Evolutionary conservation across 2,888 invertebrate species (phyloP).

Genomic region (Amphipoea oculea): DNA sequence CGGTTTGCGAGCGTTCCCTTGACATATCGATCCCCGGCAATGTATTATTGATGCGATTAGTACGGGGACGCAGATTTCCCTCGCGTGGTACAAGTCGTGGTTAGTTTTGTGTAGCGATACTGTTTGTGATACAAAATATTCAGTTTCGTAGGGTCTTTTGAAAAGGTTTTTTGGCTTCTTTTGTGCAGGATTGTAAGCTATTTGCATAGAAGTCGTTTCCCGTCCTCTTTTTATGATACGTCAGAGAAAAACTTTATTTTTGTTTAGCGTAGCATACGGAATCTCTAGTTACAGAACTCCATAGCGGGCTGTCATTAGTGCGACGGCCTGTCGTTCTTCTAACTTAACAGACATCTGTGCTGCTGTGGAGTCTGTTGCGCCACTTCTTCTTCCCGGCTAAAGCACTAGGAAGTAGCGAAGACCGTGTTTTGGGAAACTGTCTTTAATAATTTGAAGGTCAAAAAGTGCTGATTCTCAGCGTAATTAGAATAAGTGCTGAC

Average conservation of each 20-base stretch:
- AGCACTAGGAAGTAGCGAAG: neutral
- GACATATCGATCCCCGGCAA: conserved; percentile 49
- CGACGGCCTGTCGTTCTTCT: neutral
- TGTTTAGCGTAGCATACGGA: neutral
- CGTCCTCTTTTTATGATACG: neutral
- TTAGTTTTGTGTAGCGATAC: conserved; percentile 4
- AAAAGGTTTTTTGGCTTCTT: neutral
- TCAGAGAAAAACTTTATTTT: neutral
- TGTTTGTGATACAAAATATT: neutral
- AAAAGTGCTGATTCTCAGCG: neutral
- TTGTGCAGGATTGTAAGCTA: neutral
- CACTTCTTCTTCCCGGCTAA: neutral
- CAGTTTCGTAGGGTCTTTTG: neutral
- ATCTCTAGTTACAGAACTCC: neutral
- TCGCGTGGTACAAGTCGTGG: conserved; percentile 17
- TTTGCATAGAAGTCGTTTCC: neutral
- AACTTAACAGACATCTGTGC: neutral
- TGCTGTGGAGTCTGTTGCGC: neutral
- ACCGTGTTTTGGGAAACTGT: neutral
- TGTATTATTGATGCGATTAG: conserved; percentile 59
- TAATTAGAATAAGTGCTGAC: too few species aligned
- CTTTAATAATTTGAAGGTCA: neutral
- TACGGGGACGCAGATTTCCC: conserved; percentile 25
- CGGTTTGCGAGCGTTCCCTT: conserved; percentile 35
- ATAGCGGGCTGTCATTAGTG: neutral